These are phyloP conservation scores for Abrostola triplasia DNA, from an alignment of 2,888 invertebrate species.

Conservation along the genomic window DNA sequence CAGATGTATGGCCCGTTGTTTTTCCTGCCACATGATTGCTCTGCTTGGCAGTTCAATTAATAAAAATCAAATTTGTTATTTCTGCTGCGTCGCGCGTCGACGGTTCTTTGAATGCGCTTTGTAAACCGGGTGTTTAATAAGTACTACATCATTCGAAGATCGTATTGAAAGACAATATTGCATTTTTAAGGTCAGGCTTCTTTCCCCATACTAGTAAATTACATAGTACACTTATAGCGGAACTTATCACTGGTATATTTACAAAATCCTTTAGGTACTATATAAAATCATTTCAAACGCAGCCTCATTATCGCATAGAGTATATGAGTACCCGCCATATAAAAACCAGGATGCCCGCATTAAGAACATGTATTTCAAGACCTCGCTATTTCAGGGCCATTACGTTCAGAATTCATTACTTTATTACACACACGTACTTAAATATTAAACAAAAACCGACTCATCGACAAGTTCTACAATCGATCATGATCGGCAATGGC, in stretches of 20 bases:
- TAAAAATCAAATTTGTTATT: conserved; percentile 79
- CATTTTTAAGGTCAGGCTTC: neutral
- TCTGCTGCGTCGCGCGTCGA: conserved; percentile 49
- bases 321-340: neutral
- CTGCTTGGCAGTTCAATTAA: conserved; percentile 78
- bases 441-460: conserved; percentile 41
- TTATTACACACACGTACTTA: conserved; percentile 26
- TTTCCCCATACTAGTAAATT: too few relatives aligned
- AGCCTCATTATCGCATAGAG: neutral
- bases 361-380: conserved; percentile 13
- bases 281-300: neutral
- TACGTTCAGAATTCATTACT: conserved; percentile 38
- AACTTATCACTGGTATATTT: too few relatives aligned
- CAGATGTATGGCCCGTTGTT: conserved; percentile 78
- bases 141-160: neutral
- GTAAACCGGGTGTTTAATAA: conserved; percentile 3
- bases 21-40: conserved; percentile 71
- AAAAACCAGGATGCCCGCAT: conserved; percentile 2
- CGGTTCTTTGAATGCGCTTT: conserved; percentile 32
- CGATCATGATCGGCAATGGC: conserved; percentile 43
- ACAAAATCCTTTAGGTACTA: neutral
- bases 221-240: too few relatives aligned
- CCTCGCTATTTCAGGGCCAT: conserved; percentile 8
- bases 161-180: neutral
- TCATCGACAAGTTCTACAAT: conserved; percentile 37